Evolutionary conservation across 2,888 invertebrate genomes (phyloP).

Genomic region (Lamellibrachia columna): DNA sequence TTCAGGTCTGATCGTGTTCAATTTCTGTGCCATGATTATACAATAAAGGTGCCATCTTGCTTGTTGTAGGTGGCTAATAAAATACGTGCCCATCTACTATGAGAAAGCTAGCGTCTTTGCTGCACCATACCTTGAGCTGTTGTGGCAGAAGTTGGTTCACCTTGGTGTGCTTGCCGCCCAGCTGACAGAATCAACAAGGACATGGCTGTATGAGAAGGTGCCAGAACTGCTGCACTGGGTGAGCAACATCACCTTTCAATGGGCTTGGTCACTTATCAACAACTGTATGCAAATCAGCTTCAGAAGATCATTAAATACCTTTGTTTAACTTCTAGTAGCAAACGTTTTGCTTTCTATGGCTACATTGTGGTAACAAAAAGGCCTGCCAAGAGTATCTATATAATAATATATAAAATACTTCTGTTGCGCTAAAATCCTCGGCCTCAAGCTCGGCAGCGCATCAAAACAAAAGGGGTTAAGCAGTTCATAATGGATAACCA

Average conservation of each 20-base stretch:
- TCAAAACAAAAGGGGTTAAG: no score
- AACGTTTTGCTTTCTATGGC: no score
- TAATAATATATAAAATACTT: no score
- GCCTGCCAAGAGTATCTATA: no score
- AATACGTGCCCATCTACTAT: constrained; percentile 59
- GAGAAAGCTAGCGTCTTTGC: constrained; percentile 47
- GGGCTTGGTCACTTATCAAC: not conserved
- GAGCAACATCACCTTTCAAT: not conserved
- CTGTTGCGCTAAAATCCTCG: no score
- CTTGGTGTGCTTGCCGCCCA: constrained; percentile 46
- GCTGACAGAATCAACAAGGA: constrained; percentile 49
- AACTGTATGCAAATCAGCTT: not conserved
- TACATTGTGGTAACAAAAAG: no score
- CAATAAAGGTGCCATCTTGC: not conserved
- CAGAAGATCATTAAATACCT: no score
- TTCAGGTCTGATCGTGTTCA: not conserved
- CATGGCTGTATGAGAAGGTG: constrained; percentile 46
- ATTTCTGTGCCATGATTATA: not conserved
- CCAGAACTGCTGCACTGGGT: constrained; percentile 43
- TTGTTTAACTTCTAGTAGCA: no score
- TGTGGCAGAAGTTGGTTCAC: constrained; percentile 48
- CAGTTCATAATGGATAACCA: no score
- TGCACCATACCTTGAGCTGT: constrained; percentile 52
- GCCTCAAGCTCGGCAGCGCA: no score
- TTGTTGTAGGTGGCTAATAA: constrained; percentile 56